phyloP scores from a whole-genome alignment of 2,113 vertebrate species.

The Sakesphorus luctuosus region DNA sequence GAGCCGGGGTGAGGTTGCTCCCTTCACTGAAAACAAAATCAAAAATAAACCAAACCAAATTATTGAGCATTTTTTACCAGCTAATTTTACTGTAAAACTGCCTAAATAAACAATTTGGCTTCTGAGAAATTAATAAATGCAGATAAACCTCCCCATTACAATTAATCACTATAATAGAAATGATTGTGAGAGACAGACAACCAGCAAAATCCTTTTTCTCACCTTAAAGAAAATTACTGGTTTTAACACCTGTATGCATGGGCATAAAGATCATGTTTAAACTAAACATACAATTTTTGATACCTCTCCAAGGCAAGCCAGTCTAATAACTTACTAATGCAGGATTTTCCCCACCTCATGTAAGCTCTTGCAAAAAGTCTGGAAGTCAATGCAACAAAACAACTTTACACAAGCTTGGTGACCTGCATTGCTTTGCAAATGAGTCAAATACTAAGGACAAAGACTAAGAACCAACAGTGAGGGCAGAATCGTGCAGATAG shows the following conservation, averaged over 20 bases:
- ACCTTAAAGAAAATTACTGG: not conserved
- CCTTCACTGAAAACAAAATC: slow-evolving; percentile 85
- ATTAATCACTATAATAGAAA: not conserved
- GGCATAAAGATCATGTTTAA: not conserved
- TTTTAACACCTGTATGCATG: not conserved
- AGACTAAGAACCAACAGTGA: not conserved
- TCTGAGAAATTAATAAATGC: not conserved
- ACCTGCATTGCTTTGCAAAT: not conserved
- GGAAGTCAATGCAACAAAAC: not conserved
- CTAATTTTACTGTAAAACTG: not conserved
- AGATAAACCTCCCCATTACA: not conserved
- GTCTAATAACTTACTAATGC: not conserved
- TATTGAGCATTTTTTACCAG: not conserved
- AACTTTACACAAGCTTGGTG: not conserved
- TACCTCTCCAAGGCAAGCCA: not conserved
- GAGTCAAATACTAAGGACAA: not conserved
- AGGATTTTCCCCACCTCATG: not conserved
- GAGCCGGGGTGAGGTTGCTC: slow-evolving; percentile 96
- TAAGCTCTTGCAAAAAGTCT: not conserved
- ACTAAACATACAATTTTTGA: not conserved
- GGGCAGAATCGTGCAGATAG: fast-evolving
- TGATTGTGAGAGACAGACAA: not conserved
- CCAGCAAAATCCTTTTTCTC: not conserved
- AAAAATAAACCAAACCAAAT: not conserved
- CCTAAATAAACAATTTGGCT: not conserved